Conservation (phyloP, 2,113 vertebrate genomes). For the Atractosteus spatula region DNA sequence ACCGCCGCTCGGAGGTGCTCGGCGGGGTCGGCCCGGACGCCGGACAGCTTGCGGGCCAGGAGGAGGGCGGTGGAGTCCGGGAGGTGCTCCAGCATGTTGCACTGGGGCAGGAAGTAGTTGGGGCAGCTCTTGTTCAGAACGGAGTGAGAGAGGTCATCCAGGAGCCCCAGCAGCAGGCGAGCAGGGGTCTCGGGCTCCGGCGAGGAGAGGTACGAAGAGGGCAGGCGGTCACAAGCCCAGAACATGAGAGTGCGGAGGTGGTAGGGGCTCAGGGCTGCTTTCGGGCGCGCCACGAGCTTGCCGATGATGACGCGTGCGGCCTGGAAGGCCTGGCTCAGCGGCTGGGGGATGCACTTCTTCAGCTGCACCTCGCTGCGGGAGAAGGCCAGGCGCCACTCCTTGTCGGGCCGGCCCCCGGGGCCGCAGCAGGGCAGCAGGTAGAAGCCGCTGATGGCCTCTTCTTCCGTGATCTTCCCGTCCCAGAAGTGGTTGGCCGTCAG, state of each 20-base stretch:
- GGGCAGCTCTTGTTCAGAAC: constrained; percentile 74
- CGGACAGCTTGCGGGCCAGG: constrained; percentile 65
- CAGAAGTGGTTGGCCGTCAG: constrained; percentile 78
- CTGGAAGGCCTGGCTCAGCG: constrained; percentile 76
- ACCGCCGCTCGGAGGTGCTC: constrained; percentile 72
- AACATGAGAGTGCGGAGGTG: constrained; percentile 77
- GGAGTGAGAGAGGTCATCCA: constrained; percentile 77
- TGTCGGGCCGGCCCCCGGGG: constrained; percentile 61
- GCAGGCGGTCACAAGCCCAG: constrained; percentile 83
- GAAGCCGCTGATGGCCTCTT: constrained; percentile 73
- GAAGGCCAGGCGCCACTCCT: constrained; percentile 79
- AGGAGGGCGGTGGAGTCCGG: constrained; percentile 61
- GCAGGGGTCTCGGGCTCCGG: constrained; percentile 64
- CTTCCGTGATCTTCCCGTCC: constrained; percentile 77
- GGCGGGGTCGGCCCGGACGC: constrained; percentile 72
- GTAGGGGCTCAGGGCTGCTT: constrained; percentile 70
- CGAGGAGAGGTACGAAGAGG: constrained; percentile 66
- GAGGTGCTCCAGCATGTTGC: constrained; percentile 72
- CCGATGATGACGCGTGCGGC: constrained; percentile 74
- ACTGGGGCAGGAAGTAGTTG: constrained; percentile 78
- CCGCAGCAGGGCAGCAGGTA: constrained; percentile 78
- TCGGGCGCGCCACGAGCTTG: constrained; percentile 69
- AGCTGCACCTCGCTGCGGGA: constrained; percentile 82
- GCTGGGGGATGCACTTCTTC: constrained; percentile 76
- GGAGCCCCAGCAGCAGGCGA: constrained; percentile 74